Conservation (phyloP, 2,888 invertebrate species). For the Eristalis intricaria region DNA sequence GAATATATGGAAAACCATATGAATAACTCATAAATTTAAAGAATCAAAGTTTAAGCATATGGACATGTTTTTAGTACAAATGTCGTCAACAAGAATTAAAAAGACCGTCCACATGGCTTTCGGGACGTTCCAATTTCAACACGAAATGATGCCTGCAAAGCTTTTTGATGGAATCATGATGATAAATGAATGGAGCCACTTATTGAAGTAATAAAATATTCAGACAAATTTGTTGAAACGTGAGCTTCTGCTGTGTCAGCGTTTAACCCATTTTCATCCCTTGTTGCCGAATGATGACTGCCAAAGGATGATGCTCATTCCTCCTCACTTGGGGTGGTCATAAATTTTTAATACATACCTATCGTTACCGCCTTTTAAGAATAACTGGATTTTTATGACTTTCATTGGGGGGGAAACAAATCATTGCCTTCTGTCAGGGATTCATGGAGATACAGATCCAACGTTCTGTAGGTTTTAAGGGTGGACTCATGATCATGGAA, state of each 20-base stretch:
- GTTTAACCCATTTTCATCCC: constrained; percentile 63
- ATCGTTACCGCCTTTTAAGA: constrained; percentile 60
- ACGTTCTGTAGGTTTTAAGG: not conserved
- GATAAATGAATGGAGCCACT: constrained; percentile 68
- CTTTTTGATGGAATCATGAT: constrained; percentile 59
- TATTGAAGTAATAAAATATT: constrained; percentile 71
- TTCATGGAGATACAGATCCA: not conserved
- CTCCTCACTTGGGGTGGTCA: constrained; percentile 23
- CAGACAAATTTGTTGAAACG: constrained; percentile 65
- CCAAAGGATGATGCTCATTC: constrained; percentile 5
- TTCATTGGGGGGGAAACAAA: constrained; percentile 42
- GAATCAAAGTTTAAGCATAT: constrained; percentile 41
- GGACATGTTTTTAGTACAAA: constrained; percentile 7
- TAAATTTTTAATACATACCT: constrained; percentile 68
- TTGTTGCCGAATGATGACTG: constrained; percentile 25
- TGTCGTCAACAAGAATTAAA: constrained; percentile 25
- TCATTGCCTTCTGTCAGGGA: constrained; percentile 27
- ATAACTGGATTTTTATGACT: constrained; percentile 53
- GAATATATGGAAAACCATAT: constrained; percentile 9
- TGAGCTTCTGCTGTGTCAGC: constrained; percentile 65
- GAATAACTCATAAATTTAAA: constrained; percentile 30
- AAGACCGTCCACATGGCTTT: constrained; percentile 38
- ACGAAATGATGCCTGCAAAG: constrained; percentile 23
- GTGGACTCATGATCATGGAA: not conserved
- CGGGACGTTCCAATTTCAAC: constrained; percentile 31